Percentiles rank a stretch among this genome's conserved stretches.
Conservation (phyloP, 2,113 vertebrate species). For the Amphiprion percula region DNA sequence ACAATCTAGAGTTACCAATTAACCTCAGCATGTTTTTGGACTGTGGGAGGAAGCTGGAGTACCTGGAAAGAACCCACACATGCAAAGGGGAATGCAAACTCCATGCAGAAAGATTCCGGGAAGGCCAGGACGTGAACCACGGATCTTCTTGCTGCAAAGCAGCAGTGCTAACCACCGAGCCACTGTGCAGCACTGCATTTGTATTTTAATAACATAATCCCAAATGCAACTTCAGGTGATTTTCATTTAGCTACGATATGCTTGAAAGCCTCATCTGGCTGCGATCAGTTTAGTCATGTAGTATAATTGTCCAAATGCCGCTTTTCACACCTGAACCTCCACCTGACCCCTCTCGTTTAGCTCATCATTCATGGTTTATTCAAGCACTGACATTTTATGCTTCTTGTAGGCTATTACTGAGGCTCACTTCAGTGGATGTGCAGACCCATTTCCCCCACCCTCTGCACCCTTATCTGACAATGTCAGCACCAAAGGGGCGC, state of each 20-base stretch:
- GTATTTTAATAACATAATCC: not conserved
- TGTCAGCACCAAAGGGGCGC: slow-evolving; percentile 32
- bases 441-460: slow-evolving; percentile 3
- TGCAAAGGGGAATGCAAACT: too few relatives aligned
- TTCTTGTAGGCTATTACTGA: slow-evolving; percentile 41
- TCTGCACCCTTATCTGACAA: slow-evolving; percentile 44
- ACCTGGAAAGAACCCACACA: too few relatives aligned
- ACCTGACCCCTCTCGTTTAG: slow-evolving; percentile 22
- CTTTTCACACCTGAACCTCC: slow-evolving; percentile 44
- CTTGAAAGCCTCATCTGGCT: slow-evolving; percentile 34
- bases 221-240: slow-evolving; percentile 6
- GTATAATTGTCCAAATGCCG: slow-evolving; percentile 40
- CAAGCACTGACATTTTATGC: slow-evolving; percentile 59
- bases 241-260: not conserved
- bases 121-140: too few relatives aligned
- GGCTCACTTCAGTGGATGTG: slow-evolving; percentile 6
- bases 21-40: too few relatives aligned
- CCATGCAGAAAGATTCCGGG: too few relatives aligned
- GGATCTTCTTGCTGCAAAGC: too few relatives aligned
- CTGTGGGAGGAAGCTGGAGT: too few relatives aligned
- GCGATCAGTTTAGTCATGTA: slow-evolving; percentile 8
- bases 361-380: slow-evolving; percentile 52
- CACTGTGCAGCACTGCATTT: not conserved
- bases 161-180: too few relatives aligned
- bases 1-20: too few relatives aligned